Evolutionary conservation across 2,797 vertebrate genomes (phyloP).

Genomic region (Sebastes hubbsi): DNA sequence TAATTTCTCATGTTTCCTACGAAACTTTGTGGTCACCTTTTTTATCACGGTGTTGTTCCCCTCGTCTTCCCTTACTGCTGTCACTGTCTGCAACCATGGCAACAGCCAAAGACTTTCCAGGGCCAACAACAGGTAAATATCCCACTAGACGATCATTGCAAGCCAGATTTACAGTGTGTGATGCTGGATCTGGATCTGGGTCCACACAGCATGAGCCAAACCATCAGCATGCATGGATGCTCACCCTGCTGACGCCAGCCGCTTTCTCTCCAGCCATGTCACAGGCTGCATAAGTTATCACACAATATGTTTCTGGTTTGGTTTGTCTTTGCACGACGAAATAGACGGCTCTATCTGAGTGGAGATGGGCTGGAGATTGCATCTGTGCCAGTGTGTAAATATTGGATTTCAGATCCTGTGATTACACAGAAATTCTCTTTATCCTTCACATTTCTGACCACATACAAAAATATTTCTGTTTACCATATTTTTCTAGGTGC

Average conservation of each 20-base stretch:
- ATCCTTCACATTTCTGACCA: constrained; percentile 2
- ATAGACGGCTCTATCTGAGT: constrained; percentile 15
- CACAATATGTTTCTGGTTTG: constrained; percentile 45
- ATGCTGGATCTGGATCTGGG: constrained; percentile 70
- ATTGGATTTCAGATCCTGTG: constrained; percentile 12
- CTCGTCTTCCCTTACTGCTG: constrained; percentile 78
- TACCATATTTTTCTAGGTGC: neutral
- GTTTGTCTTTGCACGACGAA: constrained; percentile 46
- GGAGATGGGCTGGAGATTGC: constrained; percentile 26
- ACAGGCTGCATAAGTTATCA: constrained; percentile 67
- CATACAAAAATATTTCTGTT: neutral
- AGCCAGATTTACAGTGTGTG: constrained; percentile 71
- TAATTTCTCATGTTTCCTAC: constrained; percentile 61
- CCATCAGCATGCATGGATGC: constrained; percentile 83
- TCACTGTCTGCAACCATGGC: constrained; percentile 86
- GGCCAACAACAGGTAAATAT: constrained; percentile 87
- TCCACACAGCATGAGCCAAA: constrained; percentile 81
- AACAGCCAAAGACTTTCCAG: constrained; percentile 87
- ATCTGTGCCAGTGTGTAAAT: constrained; percentile 29
- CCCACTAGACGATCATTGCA: constrained; percentile 68
- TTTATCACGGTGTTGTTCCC: constrained; percentile 79
- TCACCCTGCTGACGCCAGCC: constrained; percentile 65
- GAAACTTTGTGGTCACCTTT: constrained; percentile 73
- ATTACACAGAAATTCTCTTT: neutral
- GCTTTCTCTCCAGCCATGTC: constrained; percentile 64